Percentiles rank a stretch among this genome's conserved stretches.
These are phyloP conservation scores for Bombus pyrosoma DNA, from an alignment of 1,140 invertebrate genomes.

Conservation along the genomic window DNA sequence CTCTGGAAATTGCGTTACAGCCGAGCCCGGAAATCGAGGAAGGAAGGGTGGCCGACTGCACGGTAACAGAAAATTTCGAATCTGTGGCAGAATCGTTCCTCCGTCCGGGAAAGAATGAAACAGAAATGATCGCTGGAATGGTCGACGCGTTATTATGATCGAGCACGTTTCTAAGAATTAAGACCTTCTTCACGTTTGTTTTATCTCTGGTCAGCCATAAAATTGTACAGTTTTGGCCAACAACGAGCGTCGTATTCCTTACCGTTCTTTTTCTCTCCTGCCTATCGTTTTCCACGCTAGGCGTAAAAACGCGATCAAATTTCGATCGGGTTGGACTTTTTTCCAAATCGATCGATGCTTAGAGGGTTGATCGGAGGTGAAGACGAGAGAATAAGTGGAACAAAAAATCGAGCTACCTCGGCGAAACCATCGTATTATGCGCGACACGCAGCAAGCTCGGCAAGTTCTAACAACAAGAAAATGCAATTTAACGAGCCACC, in stretches of 20 bases:
- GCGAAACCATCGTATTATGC: neutral
- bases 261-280: too few relatives aligned
- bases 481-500: constrained; percentile 2
- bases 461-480: neutral
- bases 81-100: neutral
- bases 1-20: constrained; percentile 5
- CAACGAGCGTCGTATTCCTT: too few relatives aligned
- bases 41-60: neutral
- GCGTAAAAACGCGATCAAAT: neutral
- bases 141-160: constrained; percentile 12
- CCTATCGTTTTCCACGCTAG: neutral
- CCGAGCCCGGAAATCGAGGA: neutral
- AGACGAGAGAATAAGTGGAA: neutral
- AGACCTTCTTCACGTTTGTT: neutral
- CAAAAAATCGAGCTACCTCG: too few relatives aligned
- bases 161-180: constrained; percentile 19
- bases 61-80: constrained; percentile 17
- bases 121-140: constrained; percentile 4
- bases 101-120: neutral
- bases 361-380: neutral
- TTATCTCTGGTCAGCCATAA: neutral
- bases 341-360: neutral
- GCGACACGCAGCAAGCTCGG: neutral
- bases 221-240: neutral
- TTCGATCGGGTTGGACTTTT: neutral